Conservation (phyloP, 2,888 invertebrate genomes). For the Callosobruchus maculatus region DNA sequence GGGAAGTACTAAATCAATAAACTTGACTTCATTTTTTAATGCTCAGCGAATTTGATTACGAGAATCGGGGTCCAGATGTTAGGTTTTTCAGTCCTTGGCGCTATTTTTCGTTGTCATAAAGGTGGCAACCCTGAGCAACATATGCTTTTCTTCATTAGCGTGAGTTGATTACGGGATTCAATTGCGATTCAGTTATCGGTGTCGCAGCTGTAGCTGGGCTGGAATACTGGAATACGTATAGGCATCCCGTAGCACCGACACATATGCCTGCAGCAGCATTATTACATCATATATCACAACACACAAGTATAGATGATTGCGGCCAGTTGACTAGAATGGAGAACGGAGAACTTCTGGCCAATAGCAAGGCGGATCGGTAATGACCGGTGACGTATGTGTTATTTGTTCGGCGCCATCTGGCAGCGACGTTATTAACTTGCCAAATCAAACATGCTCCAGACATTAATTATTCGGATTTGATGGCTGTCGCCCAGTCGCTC, state of each 20-base stretch:
- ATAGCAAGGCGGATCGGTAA: slow-evolving; percentile 28
- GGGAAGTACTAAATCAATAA: no score
- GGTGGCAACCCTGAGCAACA: no score
- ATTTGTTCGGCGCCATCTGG: slow-evolving; percentile 54
- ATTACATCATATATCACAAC: slow-evolving; percentile 51
- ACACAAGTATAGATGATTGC: slow-evolving; percentile 49
- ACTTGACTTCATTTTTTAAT: no score
- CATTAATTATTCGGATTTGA: slow-evolving; percentile 49
- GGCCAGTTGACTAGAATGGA: slow-evolving; percentile 41
- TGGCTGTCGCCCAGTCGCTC: slow-evolving; percentile 33
- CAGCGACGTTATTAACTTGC: slow-evolving; percentile 52
- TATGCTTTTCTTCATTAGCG: slow-evolving; percentile 49
- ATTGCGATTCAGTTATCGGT: slow-evolving; percentile 49
- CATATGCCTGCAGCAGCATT: slow-evolving; percentile 51
- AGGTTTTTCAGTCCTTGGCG: no score
- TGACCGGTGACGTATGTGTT: slow-evolving; percentile 51
- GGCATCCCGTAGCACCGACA: slow-evolving; percentile 25
- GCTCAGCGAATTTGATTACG: no score
- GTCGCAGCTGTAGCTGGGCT: neutral
- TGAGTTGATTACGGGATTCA: slow-evolving; percentile 48
- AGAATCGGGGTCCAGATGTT: no score
- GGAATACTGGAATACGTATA: neutral
- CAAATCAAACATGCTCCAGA: slow-evolving; percentile 52
- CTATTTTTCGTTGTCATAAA: no score
- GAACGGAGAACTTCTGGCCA: slow-evolving; percentile 18